These are phyloP conservation scores for Pachypanchax playfairii DNA, from an alignment of 2,113 vertebrate genomes.

Conservation along the genomic window DNA sequence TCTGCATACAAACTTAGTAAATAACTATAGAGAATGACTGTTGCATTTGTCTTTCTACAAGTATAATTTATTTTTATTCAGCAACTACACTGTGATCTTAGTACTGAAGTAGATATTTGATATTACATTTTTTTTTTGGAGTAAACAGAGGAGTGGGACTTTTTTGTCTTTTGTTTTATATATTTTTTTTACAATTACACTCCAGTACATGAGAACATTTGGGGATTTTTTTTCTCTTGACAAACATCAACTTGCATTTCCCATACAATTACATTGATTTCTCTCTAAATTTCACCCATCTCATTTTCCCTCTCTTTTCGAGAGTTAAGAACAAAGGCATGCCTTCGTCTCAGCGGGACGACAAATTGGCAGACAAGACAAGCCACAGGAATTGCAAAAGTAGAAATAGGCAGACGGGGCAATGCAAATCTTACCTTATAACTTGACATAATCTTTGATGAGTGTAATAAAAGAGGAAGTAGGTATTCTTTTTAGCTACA, in stretches of 20 bases:
- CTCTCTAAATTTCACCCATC: constrained; percentile 37
- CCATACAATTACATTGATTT: constrained; percentile 46
- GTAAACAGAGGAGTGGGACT: constrained; percentile 3
- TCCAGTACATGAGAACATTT: constrained; percentile 32
- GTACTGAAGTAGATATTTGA: constrained; percentile 33
- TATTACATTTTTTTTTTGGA: constrained; percentile 38
- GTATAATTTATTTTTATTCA: constrained; percentile 19
- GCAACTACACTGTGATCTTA: constrained; percentile 16
- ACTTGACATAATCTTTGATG: constrained; percentile 36
- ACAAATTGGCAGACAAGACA: constrained; percentile 60
- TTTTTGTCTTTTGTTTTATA: neutral
- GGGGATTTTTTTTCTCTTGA: constrained; percentile 48
- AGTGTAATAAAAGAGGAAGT: constrained; percentile 15
- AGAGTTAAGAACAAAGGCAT: constrained; percentile 60
- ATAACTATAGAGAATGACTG: too few relatives aligned
- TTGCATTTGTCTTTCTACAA: constrained; percentile 13
- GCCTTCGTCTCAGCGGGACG: constrained; percentile 58
- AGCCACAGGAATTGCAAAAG: constrained; percentile 38
- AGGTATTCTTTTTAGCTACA: constrained; percentile 25
- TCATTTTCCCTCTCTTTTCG: constrained; percentile 35
- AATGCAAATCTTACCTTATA: constrained; percentile 39
- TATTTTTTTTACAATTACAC: constrained; percentile 40
- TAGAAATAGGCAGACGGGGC: constrained; percentile 41
- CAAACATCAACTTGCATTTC: constrained; percentile 63
- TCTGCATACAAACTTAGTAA: constrained; percentile 17